Evolutionary conservation across 37 sponge, comb jelly and placozoan genomes (phyloP), one percentile per base, ranked within the genome.

Genomic region (Ephydatia muelleri): DNA sequence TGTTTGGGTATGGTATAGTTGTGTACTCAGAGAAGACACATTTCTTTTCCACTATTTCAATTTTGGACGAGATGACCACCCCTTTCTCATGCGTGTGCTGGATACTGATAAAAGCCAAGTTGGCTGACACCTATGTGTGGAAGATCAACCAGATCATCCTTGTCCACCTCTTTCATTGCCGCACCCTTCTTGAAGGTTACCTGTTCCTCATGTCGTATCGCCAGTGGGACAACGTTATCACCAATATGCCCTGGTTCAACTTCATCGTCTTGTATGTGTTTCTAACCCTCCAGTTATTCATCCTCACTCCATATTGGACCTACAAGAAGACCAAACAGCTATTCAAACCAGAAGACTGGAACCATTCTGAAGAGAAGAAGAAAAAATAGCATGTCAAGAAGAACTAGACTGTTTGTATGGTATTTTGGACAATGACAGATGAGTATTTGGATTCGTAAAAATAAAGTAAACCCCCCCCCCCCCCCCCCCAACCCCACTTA

Each of bases 261-360:
- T 5, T 70, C 5, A 2, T 68, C 8, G 13, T 80, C 14, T 32
- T 89, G 4, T 70, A 68, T 66, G 28, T 65, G 0, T 78, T 67
- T 0, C 66, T 86, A 4, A 38, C 68, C 34, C 38, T 80, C 6
- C 70, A 30, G 73, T 70, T 75, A 34, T 81, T 84, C 79, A n/a
- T 76, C 47, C 86, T 92, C 38, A 92, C 90, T 28, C 93, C 93
- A 11, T 89, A 85, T 70, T 92, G 93, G 93, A 92, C 93, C 0
- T 82, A 84, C 47, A 84, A 82, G 75, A 92, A 92, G 77, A 92
- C 85, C 68, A 64, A 64, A 72, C 93, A 92, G 86, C 70, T 84
- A 22, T 88, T 82, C 77, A 79, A 85, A 19, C 85, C 69, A 35
- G 70, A 33, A 19, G 93, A 92, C 43, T 85, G 93, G 89, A 92